phyloP scores from a whole-genome alignment of 2,888 invertebrate species.

The Watsonalla binaria region DNA sequence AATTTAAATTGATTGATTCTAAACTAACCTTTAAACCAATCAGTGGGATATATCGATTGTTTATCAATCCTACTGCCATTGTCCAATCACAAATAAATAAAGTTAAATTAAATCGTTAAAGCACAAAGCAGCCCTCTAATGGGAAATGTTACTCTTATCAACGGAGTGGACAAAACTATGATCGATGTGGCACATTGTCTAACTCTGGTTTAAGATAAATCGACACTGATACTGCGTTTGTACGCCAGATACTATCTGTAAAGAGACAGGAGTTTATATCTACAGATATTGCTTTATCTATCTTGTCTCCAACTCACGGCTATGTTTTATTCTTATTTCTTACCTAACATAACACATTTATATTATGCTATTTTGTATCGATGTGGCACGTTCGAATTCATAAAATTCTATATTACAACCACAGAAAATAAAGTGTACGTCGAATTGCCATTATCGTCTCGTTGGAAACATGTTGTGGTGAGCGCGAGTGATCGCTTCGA shows the following conservation, averaged over 20 bases:
- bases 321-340: conserved; percentile 13
- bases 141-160: conserved; percentile 57
- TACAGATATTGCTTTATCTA: conserved; percentile 33
- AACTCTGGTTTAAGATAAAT: conserved; percentile 53
- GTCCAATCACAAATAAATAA: neutral
- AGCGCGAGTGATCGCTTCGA: conserved; percentile 58
- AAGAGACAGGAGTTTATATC: conserved; percentile 51
- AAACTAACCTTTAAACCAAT: too few species aligned
- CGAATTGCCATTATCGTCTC: conserved; percentile 67
- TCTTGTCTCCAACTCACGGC: conserved; percentile 14
- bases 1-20: too few species aligned
- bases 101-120: neutral
- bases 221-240: conserved; percentile 51
- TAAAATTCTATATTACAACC: conserved; percentile 48
- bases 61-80: neutral
- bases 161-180: conserved; percentile 65
- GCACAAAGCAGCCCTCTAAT: conserved; percentile 27
- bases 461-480: conserved; percentile 70
- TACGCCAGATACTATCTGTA: conserved; percentile 48
- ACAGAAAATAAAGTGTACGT: conserved; percentile 55
- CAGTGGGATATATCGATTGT: too few species aligned
- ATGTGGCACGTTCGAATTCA: conserved; percentile 40
- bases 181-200: conserved; percentile 55
- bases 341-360: neutral
- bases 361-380: conserved; percentile 11